These are phyloP conservation scores for Pseudomyrmex dendroicus DNA, from an alignment of 1,140 invertebrate species.

Conservation along the genomic window DNA sequence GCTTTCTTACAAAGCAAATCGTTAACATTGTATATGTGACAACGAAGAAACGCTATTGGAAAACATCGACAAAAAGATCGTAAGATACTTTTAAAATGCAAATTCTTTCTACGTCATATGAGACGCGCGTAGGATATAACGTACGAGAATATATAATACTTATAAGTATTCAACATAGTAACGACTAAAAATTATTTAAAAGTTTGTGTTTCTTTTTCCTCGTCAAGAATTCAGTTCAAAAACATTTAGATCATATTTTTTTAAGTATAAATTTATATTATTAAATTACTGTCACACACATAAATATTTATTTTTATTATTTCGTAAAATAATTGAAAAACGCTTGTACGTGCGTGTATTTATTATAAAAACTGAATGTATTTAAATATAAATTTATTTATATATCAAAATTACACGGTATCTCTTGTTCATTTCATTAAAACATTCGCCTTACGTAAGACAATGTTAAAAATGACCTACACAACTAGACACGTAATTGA, in stretches of 20 bases:
- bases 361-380: too few relatives aligned
- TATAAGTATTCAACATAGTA: not conserved
- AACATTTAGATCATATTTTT: not conserved
- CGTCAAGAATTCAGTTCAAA: not conserved
- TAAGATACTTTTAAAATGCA: slow-evolving; percentile 9
- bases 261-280: not conserved
- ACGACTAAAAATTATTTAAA: not conserved
- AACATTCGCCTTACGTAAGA: not conserved
- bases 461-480: not conserved
- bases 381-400: not conserved
- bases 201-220: not conserved
- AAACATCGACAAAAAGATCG: not conserved
- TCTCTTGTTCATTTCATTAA: not conserved
- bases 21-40: not conserved
- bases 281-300: too few relatives aligned
- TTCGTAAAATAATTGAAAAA: not conserved
- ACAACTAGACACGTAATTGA: slow-evolving; percentile 28
- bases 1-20: not conserved
- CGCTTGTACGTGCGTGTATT: too few relatives aligned
- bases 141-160: too few relatives aligned
- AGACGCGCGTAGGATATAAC: slow-evolving; percentile 11
- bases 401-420: not conserved
- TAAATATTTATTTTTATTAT: not conserved
- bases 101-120: not conserved
- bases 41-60: not conserved